These are phyloP conservation scores for Pygoscelis adeliae DNA, from an alignment of 2,113 vertebrate species.

Conservation along the genomic window DNA sequence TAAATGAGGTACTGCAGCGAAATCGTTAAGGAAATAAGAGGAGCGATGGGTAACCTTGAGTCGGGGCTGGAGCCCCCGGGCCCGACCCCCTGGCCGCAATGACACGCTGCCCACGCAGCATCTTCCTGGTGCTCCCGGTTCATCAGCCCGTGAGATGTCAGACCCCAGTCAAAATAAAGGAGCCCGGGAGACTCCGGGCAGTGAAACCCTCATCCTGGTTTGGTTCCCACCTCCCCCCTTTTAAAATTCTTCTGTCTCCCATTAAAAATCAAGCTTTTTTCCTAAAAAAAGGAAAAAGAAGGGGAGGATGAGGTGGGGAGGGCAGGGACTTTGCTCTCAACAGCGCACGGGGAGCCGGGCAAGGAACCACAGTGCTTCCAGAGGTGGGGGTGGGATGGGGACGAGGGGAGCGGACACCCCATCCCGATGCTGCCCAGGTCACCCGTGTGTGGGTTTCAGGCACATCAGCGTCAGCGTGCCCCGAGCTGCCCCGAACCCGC, in stretches of 20 bases:
- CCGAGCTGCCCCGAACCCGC: background rate
- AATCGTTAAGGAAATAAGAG: background rate
- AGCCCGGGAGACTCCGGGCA: background rate
- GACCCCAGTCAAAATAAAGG: background rate
- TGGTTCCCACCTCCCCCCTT: background rate
- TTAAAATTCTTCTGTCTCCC: background rate
- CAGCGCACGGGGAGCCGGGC: fast-evolving
- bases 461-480: fast-evolving
- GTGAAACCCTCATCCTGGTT: background rate
- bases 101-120: fast-evolving
- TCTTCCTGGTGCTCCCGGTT: background rate
- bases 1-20: background rate
- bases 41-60: background rate
- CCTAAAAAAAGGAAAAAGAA: background rate
- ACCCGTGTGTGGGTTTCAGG: fast-evolving
- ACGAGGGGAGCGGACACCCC: fast-evolving
- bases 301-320: fast-evolving
- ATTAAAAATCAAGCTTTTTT: background rate
- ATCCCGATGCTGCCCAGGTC: background rate
- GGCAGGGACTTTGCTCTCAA: background rate
- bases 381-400: background rate
- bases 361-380: background rate
- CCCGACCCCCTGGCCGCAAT: fast-evolving
- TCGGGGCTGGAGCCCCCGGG: background rate
- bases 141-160: background rate